Percentiles rank a stretch among this genome's conserved stretches.
Conservation (phyloP, 2,888 invertebrate genomes). For the Sarcophaga carnaria region DNA sequence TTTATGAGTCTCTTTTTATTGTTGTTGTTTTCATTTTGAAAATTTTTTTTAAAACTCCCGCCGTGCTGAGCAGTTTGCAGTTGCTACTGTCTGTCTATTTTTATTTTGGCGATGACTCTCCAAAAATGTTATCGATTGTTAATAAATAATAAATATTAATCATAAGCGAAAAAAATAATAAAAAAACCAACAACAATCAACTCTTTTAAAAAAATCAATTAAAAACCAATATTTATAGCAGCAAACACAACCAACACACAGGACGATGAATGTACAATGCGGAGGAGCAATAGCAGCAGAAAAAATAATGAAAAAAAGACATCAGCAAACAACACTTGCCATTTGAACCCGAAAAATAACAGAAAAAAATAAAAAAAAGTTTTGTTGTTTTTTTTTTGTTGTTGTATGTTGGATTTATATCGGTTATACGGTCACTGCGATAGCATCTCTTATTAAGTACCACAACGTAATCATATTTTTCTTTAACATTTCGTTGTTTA, state of each 20-base stretch:
- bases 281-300: slow-evolving; percentile 26
- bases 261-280: background rate
- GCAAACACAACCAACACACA: background rate
- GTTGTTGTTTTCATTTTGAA: background rate
- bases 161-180: slow-evolving; percentile 21
- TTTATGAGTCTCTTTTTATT: background rate
- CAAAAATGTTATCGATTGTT: slow-evolving; percentile 29
- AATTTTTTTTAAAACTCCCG: slow-evolving; percentile 32
- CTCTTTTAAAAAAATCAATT: slow-evolving; percentile 56
- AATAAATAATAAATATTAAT: slow-evolving; percentile 52
- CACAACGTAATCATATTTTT: slow-evolving; percentile 64
- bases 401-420: slow-evolving; percentile 38
- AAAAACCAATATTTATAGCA: slow-evolving; percentile 54
- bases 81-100: slow-evolving; percentile 56
- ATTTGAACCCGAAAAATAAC: slow-evolving; percentile 51
- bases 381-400: background rate
- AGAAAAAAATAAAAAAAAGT: background rate
- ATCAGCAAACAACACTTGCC: slow-evolving; percentile 65
- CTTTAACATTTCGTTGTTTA: slow-evolving; percentile 18
- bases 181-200: slow-evolving; percentile 30
- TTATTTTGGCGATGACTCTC: slow-evolving; percentile 10
- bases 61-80: background rate
- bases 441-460: slow-evolving; percentile 53
- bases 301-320: slow-evolving; percentile 39
- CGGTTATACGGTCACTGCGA: slow-evolving; percentile 63